Base-by-base conservation (phyloP, 2,797 vertebrate species). In the Xiphorhynchus erythropygius region DNA sequence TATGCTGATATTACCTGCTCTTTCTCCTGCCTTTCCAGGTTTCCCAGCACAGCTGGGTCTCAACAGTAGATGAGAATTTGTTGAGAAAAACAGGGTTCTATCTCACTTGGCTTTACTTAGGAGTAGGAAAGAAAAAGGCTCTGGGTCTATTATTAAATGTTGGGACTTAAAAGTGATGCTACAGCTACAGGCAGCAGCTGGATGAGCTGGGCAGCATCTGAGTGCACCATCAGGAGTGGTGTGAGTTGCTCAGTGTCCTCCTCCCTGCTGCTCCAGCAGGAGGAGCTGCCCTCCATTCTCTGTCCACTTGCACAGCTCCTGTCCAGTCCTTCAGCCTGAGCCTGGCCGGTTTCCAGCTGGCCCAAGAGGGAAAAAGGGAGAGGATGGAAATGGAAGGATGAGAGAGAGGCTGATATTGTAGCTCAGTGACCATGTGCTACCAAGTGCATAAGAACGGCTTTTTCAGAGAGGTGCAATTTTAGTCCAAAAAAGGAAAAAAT, bases 21-120 rank as follows among this genome's bases (percentile, higher is more conserved):
- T 90, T 84, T 79, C 64, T 93, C 46, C 74, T 53, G 65, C 90
- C 75, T 91, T 81, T 82, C 30, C 56, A 63, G 71, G 47, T 87
- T 95, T 92, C 39, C 81, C 44, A 89, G 87, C 68, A 64, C 74
- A 88, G 90, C 69, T 80, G 84, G 39, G 39, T 84, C 59, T 39
- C 59, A 67, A 12, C 44, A 65, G 23, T 30, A 69, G 69, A 69
- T 37, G 27, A 80, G 90, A 92, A 74, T 84, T 90, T 69, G 28
- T 13, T 75, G 95, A 87, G 64, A 46, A 80, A 73, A 75, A 68
- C 60, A 88, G 81, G 37, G 85, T 49, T 78, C 41, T 70, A 0
- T 80, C 69, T 70, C 64, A 63, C 52, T 76, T 94, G 75, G 79
- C 73, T 93, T 94, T 82, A 64, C 63, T 30, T 77, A 73, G 46